Conservation (phyloP, 2,797 vertebrate species). For the Chelmon rostratus region DNA sequence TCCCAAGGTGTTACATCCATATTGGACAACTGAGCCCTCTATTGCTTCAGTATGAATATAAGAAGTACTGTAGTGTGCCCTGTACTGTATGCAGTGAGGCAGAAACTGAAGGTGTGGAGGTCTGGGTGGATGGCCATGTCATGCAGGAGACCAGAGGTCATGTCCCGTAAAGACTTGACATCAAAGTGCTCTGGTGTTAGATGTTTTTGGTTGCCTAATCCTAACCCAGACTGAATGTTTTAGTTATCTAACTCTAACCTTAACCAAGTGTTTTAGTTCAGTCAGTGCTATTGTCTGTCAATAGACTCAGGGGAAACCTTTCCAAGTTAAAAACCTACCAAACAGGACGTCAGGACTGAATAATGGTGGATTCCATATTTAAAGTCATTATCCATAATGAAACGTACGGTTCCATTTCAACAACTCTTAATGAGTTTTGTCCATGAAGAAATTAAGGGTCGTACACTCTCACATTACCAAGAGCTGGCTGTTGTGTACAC, state of each 20-base stretch:
- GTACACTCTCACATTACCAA: slow-evolving; percentile 10
- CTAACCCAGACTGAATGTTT: neutral
- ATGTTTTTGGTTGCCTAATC: neutral
- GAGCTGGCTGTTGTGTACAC: neutral
- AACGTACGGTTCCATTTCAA: neutral
- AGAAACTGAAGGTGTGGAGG: neutral
- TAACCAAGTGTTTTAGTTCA: neutral
- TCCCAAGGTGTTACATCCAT: neutral
- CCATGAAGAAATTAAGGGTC: neutral
- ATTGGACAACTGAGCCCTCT: neutral
- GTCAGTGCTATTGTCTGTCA: neutral
- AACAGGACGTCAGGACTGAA: neutral
- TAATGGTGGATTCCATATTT: neutral
- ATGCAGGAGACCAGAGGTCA: neutral
- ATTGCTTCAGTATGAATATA: neutral
- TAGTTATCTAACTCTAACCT: neutral
- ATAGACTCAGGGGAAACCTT: neutral
- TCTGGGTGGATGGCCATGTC: neutral
- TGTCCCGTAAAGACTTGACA: too few species aligned
- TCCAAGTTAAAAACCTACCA: neutral
- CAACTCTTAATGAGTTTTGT: neutral
- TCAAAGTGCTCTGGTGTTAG: neutral
- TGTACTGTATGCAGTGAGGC: neutral
- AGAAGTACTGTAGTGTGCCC: too few species aligned
- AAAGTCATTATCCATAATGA: neutral